A percentile compares a stretch with the other conserved stretches of the same genome.
phyloP scores from a whole-genome alignment of 30 jellyfish, hydroid and myxozoan species.

The Turritopsis dohrnii region DNA sequence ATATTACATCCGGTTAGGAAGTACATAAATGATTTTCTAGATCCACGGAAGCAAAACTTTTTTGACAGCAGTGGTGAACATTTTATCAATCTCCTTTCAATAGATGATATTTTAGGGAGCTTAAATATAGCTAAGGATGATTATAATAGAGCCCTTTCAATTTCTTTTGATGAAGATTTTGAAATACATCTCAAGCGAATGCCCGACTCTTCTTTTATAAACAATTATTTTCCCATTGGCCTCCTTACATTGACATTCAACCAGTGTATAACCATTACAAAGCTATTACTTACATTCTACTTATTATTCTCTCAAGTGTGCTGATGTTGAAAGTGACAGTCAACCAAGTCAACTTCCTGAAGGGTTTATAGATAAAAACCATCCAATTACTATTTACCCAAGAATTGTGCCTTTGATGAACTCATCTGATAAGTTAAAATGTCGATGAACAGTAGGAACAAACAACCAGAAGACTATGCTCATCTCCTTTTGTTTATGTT shows the following conservation, averaged over 20 bases:
- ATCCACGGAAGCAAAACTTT: constrained; percentile 5
- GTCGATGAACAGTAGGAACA: too few species aligned
- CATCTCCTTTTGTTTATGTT: too few species aligned
- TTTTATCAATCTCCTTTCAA: neutral
- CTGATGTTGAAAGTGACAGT: neutral
- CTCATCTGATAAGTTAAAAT: constrained; percentile 12
- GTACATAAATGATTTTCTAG: neutral
- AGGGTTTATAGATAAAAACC: neutral
- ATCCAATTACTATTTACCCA: constrained; percentile 15
- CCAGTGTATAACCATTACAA: constrained; percentile 19
- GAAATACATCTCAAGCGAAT: constrained; percentile 19
- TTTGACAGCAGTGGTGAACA: neutral
- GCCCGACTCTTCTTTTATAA: constrained; percentile 23
- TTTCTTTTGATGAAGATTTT: constrained; percentile 27
- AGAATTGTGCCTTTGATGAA: neutral
- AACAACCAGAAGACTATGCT: too few species aligned
- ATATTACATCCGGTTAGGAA: neutral
- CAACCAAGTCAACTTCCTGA: neutral
- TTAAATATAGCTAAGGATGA: constrained; percentile 19
- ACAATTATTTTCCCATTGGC: constrained; percentile 26
- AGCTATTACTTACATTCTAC: neutral
- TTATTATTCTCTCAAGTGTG: neutral
- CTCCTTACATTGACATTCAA: constrained; percentile 10
- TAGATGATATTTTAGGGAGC: neutral
- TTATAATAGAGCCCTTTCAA: constrained; percentile 18